phyloP scores from a whole-genome alignment of 2,888 invertebrate genomes.

The Nemotelus pantherinus region DNA sequence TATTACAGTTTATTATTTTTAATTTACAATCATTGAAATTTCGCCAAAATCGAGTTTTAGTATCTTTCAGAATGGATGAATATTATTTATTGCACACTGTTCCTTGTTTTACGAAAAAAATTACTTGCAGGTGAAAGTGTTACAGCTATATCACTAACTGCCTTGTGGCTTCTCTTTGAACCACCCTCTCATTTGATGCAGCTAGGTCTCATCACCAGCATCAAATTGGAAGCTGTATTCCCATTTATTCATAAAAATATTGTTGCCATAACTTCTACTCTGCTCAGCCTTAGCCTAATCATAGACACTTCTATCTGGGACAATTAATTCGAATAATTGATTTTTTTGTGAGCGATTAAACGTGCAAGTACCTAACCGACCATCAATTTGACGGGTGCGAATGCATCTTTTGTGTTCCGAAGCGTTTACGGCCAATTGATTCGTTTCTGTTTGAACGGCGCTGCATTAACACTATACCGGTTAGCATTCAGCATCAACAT shows the following conservation, averaged over 20 bases:
- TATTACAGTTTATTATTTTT: too few species aligned
- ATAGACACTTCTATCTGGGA: conserved; percentile 36
- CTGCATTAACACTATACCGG: conserved; percentile 14
- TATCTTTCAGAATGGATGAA: too few species aligned
- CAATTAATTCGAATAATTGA: conserved; percentile 49
- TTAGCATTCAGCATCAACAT: not conserved
- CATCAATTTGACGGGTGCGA: not conserved
- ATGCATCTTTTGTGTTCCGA: conserved; percentile 22
- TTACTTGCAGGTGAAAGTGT: too few species aligned
- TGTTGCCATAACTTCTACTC: not conserved
- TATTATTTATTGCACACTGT: too few species aligned
- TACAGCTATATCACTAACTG: too few species aligned
- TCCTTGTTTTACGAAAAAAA: too few species aligned
- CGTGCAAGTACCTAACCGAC: not conserved
- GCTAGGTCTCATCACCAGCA: too few species aligned
- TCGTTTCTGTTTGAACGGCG: conserved; percentile 33
- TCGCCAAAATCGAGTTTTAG: too few species aligned
- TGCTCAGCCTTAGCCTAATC: not conserved
- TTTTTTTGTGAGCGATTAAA: conserved; percentile 5
- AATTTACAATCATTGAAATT: too few species aligned
- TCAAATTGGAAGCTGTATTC: too few species aligned
- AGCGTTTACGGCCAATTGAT: conserved; percentile 36
- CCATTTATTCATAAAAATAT: conserved; percentile 32
- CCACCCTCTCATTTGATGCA: too few species aligned
- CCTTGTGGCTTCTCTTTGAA: too few species aligned